These are phyloP conservation scores for Oscheius sp. DNA, from an alignment of 2,888 invertebrate genomes.

Conservation along the genomic window DNA sequence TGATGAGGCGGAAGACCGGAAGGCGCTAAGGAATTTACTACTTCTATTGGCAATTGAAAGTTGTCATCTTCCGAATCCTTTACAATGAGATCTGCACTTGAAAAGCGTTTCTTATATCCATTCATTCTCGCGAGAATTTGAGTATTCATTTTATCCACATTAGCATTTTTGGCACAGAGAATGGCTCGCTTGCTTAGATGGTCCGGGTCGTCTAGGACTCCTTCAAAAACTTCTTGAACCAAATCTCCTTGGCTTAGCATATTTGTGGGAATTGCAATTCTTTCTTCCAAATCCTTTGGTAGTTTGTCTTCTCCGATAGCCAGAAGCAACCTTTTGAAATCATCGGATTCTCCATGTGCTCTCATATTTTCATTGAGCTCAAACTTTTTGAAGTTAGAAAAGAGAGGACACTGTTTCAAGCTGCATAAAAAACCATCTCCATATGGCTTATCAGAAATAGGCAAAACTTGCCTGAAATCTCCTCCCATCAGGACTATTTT, in stretches of 20 bases:
- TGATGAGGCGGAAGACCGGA: too few species aligned
- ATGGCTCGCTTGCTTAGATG: conserved; percentile 15
- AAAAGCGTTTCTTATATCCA: too few species aligned
- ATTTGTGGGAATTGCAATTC: conserved; percentile 1
- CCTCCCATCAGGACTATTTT: conserved; percentile 32
- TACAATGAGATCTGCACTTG: too few species aligned
- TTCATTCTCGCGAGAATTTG: conserved; percentile 18
- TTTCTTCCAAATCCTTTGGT: conserved; percentile 16
- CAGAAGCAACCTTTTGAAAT: conserved; percentile 29
- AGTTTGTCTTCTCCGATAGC: conserved; percentile 27
- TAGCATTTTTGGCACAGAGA: conserved; percentile 27
- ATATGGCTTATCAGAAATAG: conserved; percentile 26
- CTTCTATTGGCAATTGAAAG: too few species aligned
- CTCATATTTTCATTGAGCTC: conserved; percentile 27
- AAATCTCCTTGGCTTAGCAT: conserved; percentile 3
- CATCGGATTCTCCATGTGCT: neutral
- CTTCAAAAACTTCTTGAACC: conserved; percentile 20
- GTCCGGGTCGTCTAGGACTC: neutral
- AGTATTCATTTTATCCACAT: conserved; percentile 24
- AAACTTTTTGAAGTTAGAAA: conserved; percentile 8
- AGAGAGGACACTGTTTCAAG: conserved; percentile 26
- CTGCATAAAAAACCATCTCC: conserved; percentile 14
- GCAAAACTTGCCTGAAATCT: conserved; percentile 37
- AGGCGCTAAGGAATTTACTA: too few species aligned
- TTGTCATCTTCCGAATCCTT: too few species aligned